Evolutionary conservation across 2,888 invertebrate genomes (phyloP).

Genomic region (Halictus quadricinctus): DNA sequence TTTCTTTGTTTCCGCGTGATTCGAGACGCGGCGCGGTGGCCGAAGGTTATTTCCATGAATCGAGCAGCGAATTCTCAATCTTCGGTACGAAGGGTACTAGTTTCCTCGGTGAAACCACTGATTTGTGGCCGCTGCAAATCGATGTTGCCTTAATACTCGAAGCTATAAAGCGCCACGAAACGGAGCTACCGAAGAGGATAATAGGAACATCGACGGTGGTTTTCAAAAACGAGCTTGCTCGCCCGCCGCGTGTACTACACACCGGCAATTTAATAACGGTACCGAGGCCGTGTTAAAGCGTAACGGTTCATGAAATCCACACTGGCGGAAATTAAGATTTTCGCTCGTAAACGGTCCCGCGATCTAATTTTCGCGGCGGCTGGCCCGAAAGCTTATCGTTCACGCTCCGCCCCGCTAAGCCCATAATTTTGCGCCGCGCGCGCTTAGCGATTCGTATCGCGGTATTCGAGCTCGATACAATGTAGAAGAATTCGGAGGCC

Average conservation of each 20-base stretch:
- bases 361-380: neutral
- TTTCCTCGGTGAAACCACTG: constrained; percentile 68
- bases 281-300: constrained; percentile 58
- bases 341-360: constrained; percentile 1
- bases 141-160: constrained; percentile 67
- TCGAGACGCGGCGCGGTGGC: constrained; percentile 46
- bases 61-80: constrained; percentile 63
- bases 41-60: constrained; percentile 68
- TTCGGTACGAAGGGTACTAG: constrained; percentile 66
- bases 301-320: constrained; percentile 56
- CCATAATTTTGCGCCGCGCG: neutral
- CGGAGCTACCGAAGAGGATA: constrained; percentile 61
- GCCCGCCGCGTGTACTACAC: constrained; percentile 30
- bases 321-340: constrained; percentile 49
- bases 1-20: constrained; percentile 63
- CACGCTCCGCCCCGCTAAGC: neutral
- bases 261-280: constrained; percentile 65
- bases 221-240: constrained; percentile 66
- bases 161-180: constrained; percentile 62
- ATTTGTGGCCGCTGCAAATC: constrained; percentile 69
- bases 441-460: constrained; percentile 13
- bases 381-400: neutral
- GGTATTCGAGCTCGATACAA: neutral
- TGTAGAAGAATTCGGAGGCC: neutral
- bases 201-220: constrained; percentile 62